phyloP scores from a whole-genome alignment of 2,888 invertebrate genomes.

The Oxystoma pomonae region DNA sequence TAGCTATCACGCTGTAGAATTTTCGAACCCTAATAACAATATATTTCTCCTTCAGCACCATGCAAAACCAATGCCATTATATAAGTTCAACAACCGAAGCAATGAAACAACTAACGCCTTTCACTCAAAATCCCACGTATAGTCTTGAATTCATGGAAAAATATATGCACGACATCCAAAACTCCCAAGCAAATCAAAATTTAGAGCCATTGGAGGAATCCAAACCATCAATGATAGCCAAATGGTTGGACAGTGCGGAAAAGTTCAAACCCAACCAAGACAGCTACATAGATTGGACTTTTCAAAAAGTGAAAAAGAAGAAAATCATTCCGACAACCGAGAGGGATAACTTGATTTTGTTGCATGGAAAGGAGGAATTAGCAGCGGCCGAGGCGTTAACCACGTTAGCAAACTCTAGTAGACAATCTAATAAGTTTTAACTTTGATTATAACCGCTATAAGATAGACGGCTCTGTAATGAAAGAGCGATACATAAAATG shows the following conservation, averaged over 20 bases:
- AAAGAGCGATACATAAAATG: no score
- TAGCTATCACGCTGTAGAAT: no score
- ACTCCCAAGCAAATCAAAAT: slow-evolving; percentile 31
- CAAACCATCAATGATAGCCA: slow-evolving; percentile 60
- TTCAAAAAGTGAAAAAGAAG: slow-evolving; percentile 39
- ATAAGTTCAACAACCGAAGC: slow-evolving; percentile 47
- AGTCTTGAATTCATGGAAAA: slow-evolving; percentile 60
- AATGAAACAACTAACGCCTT: slow-evolving; percentile 37
- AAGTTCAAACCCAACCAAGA: slow-evolving; percentile 68
- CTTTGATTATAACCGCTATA: no score
- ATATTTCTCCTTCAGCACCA: slow-evolving; percentile 17
- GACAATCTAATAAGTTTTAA: slow-evolving; percentile 3
- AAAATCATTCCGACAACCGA: slow-evolving; percentile 29
- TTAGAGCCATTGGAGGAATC: slow-evolving; percentile 30
- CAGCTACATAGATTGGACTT: slow-evolving; percentile 64
- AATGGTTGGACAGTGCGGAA: slow-evolving; percentile 73
- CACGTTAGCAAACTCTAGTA: slow-evolving; percentile 52
- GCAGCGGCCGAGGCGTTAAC: slow-evolving; percentile 75
- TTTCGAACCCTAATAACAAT: no score
- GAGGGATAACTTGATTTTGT: slow-evolving; percentile 20
- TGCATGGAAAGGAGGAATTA: slow-evolving; percentile 65
- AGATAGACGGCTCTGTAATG: no score
- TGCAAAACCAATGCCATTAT: slow-evolving; percentile 43
- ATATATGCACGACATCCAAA: slow-evolving; percentile 50
- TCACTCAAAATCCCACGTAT: slow-evolving; percentile 41